A percentile compares a stretch with the other conserved stretches of the same genome.
These are phyloP conservation scores for Tympanuchus pallidicinctus DNA, from an alignment of 2,113 vertebrate genomes.

Conservation along the genomic window DNA sequence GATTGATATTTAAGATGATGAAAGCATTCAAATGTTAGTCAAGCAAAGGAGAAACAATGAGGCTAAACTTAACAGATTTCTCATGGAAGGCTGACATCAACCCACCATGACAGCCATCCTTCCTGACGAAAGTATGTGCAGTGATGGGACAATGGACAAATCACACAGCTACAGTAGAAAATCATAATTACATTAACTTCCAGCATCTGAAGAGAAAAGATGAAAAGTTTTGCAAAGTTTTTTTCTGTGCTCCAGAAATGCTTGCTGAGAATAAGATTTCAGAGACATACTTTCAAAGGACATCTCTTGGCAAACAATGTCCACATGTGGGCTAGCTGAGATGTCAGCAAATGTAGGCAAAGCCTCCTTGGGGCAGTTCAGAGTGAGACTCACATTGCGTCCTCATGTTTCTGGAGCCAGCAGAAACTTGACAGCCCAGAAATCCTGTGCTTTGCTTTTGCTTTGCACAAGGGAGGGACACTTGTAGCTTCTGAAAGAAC, in stretches of 20 bases:
- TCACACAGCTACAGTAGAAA: background rate
- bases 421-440: slow-evolving; percentile 27
- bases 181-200: background rate
- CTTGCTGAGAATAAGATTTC: background rate
- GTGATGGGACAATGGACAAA: background rate
- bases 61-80: background rate
- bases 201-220: background rate
- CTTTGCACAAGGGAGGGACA: background rate
- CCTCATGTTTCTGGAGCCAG: slow-evolving; percentile 30
- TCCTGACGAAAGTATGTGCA: background rate
- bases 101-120: background rate
- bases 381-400: background rate
- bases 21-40: background rate
- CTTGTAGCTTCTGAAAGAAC: background rate
- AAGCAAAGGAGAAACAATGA: slow-evolving; percentile 1
- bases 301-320: slow-evolving; percentile 18
- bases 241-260: background rate
- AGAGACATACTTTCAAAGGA: background rate
- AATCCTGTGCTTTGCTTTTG: background rate
- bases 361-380: background rate
- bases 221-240: background rate
- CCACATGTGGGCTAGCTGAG: slow-evolving; percentile 4
- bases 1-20: background rate
- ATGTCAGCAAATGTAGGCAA: slow-evolving; percentile 23
- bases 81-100: background rate